Conservation (phyloP, 2,113 vertebrate genomes). For the Helogale parvula region DNA sequence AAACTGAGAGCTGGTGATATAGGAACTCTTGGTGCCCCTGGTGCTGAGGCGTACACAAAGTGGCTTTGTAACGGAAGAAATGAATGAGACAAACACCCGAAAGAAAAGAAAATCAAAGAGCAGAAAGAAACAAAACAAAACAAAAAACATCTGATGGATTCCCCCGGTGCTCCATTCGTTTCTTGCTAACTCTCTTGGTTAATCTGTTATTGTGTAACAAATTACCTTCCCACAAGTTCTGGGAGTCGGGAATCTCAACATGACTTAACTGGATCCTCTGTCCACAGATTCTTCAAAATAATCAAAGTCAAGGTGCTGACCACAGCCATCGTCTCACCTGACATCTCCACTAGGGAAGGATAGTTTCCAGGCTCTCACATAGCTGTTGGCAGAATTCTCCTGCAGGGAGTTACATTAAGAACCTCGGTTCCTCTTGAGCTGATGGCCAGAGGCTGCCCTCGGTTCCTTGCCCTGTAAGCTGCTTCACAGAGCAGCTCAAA, state of each 20-base stretch:
- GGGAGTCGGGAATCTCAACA: not conserved
- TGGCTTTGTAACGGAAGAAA: not conserved
- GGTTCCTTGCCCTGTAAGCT: not conserved
- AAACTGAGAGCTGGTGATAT: not conserved
- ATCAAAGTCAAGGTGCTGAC: not conserved
- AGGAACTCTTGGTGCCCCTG: not conserved
- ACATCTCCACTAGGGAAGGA: not conserved
- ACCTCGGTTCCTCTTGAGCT: not conserved
- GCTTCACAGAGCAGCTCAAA: not conserved
- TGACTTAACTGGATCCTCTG: not conserved
- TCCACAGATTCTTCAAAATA: not conserved
- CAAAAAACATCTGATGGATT: not conserved
- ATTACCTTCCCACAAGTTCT: not conserved
- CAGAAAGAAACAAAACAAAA: not conserved
- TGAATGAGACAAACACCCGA: not conserved
- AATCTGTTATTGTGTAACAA: not conserved
- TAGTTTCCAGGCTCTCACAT: not conserved
- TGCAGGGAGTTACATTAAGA: not conserved
- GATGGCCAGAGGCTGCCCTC: not conserved
- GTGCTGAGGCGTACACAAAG: not conserved
- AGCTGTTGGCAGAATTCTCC: not conserved
- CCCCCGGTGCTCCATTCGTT: not conserved
- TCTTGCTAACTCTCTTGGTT: not conserved
- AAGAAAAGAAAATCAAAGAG: not conserved
- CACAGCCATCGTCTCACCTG: not conserved